Base-by-base conservation (phyloP, 2,888 invertebrate genomes). In the Platerodrilus igneus region DNA sequence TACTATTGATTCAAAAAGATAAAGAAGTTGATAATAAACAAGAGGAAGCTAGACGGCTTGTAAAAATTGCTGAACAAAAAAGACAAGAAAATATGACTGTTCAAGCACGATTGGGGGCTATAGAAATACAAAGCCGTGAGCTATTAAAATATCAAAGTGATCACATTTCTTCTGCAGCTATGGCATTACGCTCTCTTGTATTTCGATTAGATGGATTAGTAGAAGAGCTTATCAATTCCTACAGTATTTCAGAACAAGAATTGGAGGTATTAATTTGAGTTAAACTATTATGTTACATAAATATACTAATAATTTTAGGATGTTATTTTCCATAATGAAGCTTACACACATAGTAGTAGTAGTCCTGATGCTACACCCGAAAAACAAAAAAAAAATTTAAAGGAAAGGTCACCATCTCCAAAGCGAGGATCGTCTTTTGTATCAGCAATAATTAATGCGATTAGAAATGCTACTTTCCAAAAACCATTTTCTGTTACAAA, bases 21-120 rank as follows among this genome's bases (percentile, higher is more conserved):
- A 68, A 69, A 21, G 79, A 80, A 55, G 58, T 81, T 15, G 72
- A 74, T 32, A 70, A 72, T 52, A 77, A 86, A 48, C 80, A 82
- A 20, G 85, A 83, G 33, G 87, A 88, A 60, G 86, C 85, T 57
- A 78, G 83, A 6, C 85, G 86, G 60, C 72, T 88, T 43, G 84
- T 85, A 38, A 76, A 85, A 50, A 77, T 86, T 63, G 85, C 83
- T 61, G 89, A 89, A 66, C 87, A 87, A 68, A 77, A 85, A 55
- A 78, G 81, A 45, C 80, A 81, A 63, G 83, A 83, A 61, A 79
- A 78, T 58, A 69, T 81, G 41, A 74, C 78, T 23, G 66, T 84
- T 55, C 79, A 79, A 59, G 77, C 81, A 23, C 77, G 79, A 57
- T 71, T 81, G 55, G 76, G 72, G 9, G 76, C 76, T 1, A 63